phyloP scores from a whole-genome alignment of 2,113 vertebrate species.

The human (Homo sapiens) region DNA sequence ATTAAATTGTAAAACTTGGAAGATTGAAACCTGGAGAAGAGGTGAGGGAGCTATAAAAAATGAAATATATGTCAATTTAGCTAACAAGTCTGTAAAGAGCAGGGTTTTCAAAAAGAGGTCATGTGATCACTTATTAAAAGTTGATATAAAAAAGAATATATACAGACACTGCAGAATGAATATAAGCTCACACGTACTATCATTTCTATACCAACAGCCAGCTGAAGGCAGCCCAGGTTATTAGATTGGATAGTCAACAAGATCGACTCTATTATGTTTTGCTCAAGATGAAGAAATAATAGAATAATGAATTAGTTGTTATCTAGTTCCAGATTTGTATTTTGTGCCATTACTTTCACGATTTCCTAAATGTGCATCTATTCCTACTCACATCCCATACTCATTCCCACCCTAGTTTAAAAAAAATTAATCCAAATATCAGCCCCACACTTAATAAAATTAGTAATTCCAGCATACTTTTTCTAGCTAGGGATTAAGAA shows the following conservation, averaged over 20 bases:
- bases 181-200: neutral
- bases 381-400: neutral
- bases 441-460: neutral
- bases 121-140: neutral
- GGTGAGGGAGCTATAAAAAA: neutral
- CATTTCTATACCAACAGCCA: neutral
- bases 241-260: neutral
- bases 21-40: neutral
- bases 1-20: neutral
- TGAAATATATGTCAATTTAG: conserved; percentile 5
- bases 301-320: neutral
- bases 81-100: neutral
- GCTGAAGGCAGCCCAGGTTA: neutral
- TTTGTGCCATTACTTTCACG: neutral
- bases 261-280: neutral
- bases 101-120: neutral
- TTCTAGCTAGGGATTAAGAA: neutral
- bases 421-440: neutral
- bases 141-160: neutral
- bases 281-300: neutral
- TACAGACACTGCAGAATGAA: neutral
- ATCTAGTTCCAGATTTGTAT: conserved; percentile 6
- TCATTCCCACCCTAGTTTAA: neutral
- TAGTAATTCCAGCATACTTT: neutral
- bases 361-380: neutral